Base-by-base conservation (phyloP, 2,113 vertebrate species). In the Sander vitreus region DNA sequence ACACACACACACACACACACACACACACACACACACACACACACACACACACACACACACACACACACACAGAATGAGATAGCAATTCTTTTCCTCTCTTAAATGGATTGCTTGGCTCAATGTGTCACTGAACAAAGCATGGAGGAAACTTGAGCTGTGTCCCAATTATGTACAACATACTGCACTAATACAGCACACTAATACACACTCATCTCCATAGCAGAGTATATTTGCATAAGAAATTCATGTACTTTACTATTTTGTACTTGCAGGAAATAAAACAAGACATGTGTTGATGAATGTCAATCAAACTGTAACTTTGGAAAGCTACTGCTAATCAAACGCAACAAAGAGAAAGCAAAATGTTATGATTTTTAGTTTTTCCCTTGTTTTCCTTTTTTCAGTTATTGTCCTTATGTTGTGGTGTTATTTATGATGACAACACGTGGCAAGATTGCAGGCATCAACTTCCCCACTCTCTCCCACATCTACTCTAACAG, bases 61-160 rank as follows among this genome's bases (percentile, higher is more conserved):
- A 27, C 27, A 27, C 27, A 27, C 27, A 27, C 27, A 27, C 27
- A 27, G 0, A 58, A 12, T 9, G n/a, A 64, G 11, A 76, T 12
- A 48, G 48, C 23, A 39, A 39, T 39, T 39, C 1, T 59, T 89
- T 90, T 81, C 62, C 51, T 78, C 48, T 66, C 39, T 73, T 47
- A 57, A 64, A 13, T 51, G 7, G 16, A 53, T 83, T 67, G 6
- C 77, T 45, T 78, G 27, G 62, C n/a, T 80, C 25, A 58, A 76
- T 45, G 15, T 65, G 63, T 72, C 64, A 63, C 57, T 66, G 14
- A 66, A 65, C 18, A 60, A 75, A 55, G 51, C 68, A 55, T 14
- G 36, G 18, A 68, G 36, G 23, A 19, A 59, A 39, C 36, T 48
- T 51, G 19, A 68, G 13, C 9, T 25, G 16, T 39, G 36, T 21